Evolutionary conservation across 2,797 vertebrate genomes (phyloP), one percentile per base, ranked within the genome.

Genomic region (Gila robusta): DNA sequence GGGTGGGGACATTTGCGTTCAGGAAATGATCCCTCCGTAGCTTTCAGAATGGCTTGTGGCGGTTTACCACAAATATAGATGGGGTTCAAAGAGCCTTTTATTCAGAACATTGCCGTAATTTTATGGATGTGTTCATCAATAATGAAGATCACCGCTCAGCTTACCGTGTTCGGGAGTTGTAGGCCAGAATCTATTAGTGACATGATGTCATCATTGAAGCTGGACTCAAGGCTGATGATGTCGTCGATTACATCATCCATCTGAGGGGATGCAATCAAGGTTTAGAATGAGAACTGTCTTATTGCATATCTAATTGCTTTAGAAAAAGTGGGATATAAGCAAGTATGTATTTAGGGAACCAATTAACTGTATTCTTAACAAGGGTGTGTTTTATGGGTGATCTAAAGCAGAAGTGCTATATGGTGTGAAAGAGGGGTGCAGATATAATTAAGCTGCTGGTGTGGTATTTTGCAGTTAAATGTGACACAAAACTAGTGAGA

Each of bases 221-320:
- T 98, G 90, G 97, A 98, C 93, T 98, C 97, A 83, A 99, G 95
- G 93, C 97, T 99, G 91, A 98, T 98, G 93, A 98, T 98, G 94
- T 98, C 96, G 87, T 98, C 97, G 11, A 99, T 98, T 89, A 98
- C 97, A 49, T 97, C 97, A 88, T 97, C 97, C 84, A 98, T 98
- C 97, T 98, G 89, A 86, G 82, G 21, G 19, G 14, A 86, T 21
- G 44, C 23, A 64, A 64, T 62, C 26, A 80, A 67, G 79, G 17
- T 47, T 64, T 21, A 35, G n/a, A 67, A 35, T 32, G 79, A 23
- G 11, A 16, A 49, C 10, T 49, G 11, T n/a, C 32, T 8, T 35
- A 59, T 12, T 73, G 37, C 11, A 23, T 56, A 77, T 59, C 52
- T 78, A 39, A 59, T 59, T 35, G 16, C 52, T 49, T 52, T 11